phyloP scores from a whole-genome alignment of 1,140 invertebrate genomes.

The Venustaconcha ellipsiformis region DNA sequence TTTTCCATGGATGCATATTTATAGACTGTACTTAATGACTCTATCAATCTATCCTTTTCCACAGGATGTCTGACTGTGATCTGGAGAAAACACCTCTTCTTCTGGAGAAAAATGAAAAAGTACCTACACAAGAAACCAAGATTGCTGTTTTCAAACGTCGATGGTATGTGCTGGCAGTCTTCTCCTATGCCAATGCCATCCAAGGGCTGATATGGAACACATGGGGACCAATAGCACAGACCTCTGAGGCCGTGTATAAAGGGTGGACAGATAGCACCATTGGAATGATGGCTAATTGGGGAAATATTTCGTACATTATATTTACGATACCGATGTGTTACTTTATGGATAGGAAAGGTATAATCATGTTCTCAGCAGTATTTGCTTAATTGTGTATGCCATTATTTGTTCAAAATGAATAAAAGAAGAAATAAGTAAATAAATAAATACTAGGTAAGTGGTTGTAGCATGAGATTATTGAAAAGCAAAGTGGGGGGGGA shows the following conservation, averaged over 20 bases:
- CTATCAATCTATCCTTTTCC: no score
- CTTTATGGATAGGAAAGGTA: constrained; percentile 59
- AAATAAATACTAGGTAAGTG: no score
- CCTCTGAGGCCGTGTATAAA: constrained; percentile 66
- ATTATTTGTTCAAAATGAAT: no score
- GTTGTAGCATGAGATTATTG: no score
- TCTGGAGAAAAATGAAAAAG: no score
- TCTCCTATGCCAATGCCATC: constrained; percentile 13
- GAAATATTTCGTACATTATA: constrained; percentile 69
- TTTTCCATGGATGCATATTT: no score
- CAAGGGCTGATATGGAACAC: constrained; percentile 69
- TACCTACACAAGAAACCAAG: background rate
- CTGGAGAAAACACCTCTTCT: no score
- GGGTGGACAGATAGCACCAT: constrained; percentile 68
- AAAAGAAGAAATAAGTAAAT: no score
- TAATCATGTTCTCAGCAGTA: background rate
- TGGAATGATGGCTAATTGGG: constrained; percentile 71
- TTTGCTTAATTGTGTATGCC: no score
- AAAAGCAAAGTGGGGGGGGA: no score
- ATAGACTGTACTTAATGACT: no score
- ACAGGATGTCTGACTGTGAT: no score
- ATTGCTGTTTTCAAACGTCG: constrained; percentile 9
- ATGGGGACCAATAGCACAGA: constrained; percentile 71
- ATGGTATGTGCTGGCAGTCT: constrained; percentile 21
- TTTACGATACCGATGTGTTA: constrained; percentile 70